Evolutionary conservation across 2,888 invertebrate genomes (phyloP).

Genomic region (Strigamia transsilvanica): DNA sequence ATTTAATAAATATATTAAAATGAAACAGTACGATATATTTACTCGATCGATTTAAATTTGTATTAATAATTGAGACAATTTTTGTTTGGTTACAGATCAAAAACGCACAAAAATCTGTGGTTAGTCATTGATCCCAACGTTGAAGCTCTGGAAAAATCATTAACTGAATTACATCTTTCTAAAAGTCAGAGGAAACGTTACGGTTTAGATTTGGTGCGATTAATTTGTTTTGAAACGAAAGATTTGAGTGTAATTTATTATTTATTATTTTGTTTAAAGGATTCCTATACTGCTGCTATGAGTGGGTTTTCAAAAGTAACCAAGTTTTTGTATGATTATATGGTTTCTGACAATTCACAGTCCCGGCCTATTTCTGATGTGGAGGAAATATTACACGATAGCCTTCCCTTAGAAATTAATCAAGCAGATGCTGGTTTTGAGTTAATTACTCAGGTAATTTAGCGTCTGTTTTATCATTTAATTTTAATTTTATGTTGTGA

Average conservation of each 20-base stretch:
- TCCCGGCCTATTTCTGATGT: conserved; percentile 74
- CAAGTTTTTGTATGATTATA: conserved; percentile 72
- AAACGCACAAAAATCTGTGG: conserved; percentile 76
- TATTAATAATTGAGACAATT: conserved; percentile 57
- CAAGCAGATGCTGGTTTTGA: conserved; percentile 65
- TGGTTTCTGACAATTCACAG: conserved; percentile 60
- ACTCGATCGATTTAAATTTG: not conserved
- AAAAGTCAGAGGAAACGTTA: conserved; percentile 67
- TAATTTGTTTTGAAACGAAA: not conserved
- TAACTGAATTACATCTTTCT: conserved; percentile 85
- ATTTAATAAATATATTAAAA: conserved; percentile 67
- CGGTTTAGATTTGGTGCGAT: conserved; percentile 18
- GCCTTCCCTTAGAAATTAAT: conserved; percentile 59
- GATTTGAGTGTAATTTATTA: not conserved
- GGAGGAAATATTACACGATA: conserved; percentile 71
- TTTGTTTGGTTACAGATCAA: conserved; percentile 68
- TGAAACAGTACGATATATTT: conserved; percentile 68
- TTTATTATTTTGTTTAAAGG: conserved; percentile 65
- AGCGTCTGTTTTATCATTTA: conserved; percentile 22
- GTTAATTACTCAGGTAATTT: conserved; percentile 63
- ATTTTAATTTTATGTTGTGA: not conserved
- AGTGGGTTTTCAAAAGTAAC: conserved; percentile 88
- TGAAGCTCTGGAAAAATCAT: conserved; percentile 80
- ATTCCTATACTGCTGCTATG: conserved; percentile 84
- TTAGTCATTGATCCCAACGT: conserved; percentile 72